Evolutionary conservation across 2,797 vertebrate species (phyloP), one percentile per base, ranked within the genome.

Genomic region (Gymnodraco acuticeps): DNA sequence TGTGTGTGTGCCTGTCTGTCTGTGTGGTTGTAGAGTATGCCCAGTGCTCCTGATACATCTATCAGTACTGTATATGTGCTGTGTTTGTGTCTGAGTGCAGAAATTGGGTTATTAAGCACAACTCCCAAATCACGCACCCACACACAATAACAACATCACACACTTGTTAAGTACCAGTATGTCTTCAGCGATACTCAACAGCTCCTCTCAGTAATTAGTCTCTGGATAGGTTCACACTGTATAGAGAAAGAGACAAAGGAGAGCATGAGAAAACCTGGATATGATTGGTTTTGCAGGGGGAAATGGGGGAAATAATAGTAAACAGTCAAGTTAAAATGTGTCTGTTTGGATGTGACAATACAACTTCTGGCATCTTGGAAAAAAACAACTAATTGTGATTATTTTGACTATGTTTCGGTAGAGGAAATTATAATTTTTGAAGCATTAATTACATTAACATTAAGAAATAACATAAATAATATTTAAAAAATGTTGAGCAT

Each of bases 161-260:
- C 54, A 41, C 43, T 53, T 58, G 77, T 38, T 78, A 71, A 41
- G 51, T 58, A 79, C 16, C 64, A 61, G 59, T 51, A 33, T 84
- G 63, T 88, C 75, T 73, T 72, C 69, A 68, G 60, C 14, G 50
- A 68, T 48, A 72, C 73, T 82, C 78, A 71, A 53, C 77, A 73
- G 75, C 56, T 82, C 46, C 58, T 82, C 77, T 73, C 75, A 66
- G 51, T 90, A 90, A 88, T 90, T 86, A 87, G 83, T 84, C 77
- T 84, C 80, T 70, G 59, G 82, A 61, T 48, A 51, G 68, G 42
- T 80, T 82, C 41, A 59, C 42, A n/a, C 41, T 58, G 46, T 58
- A 64, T 43, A 17, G 47, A 78, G 53, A 78, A 23, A 38, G 33
- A 60, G 53, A 60, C 50, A 23, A 43, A 53, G 47, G 20, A 41